Evolutionary conservation across 1,140 invertebrate genomes (phyloP), one percentile per base, ranked within the genome.

Genomic region (Chionoecetes opilio): DNA sequence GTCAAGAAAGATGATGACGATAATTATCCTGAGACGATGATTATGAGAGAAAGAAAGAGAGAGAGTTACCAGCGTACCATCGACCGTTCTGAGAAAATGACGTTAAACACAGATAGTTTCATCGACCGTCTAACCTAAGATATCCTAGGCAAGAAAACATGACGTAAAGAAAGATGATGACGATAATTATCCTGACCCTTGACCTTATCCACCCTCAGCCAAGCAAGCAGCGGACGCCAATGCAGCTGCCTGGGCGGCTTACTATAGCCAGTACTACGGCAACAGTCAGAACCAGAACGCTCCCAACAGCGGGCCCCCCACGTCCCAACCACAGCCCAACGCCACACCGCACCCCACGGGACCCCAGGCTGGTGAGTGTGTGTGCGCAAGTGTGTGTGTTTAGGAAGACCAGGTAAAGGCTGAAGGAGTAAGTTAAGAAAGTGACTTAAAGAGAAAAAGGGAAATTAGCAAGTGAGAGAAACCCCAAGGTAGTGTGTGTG

Each of bases 231-330:
- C 96, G 93, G 97, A 96, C 96, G 96, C 96, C 9, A 97, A 97
- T 96, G 97, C 97, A 89, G 97, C 97, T 41, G 97, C 97, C 29
- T 98, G 97, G 97, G 97, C 97, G 63, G 97, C 97, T 21, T 97
- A 97, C 96, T 97, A 97, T 96, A 97, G 97, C 82, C 97, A 97
- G 96, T 97, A 97, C 96, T 97, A 97, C 95, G 97, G 97, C 96
- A 96, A 95, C 94, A 94, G 95, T 75, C 96, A 96, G 93, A 96
- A 96, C 91, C 97, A 97, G 95, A 96, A 91, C 94, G 96, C 37
- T 96, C 96, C 93, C 96, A 96, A 93, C 94, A 96, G 92, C 95
- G 96, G 82, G 93, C 96, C 96, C 38, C 96, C 90, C 94, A 96
- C 90, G 26, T 94, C 82, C 93, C 97, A 96, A 93, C 96, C 92